These are phyloP conservation scores for Linnaemya tessellans DNA, from an alignment of 2,888 invertebrate genomes.

Conservation along the genomic window DNA sequence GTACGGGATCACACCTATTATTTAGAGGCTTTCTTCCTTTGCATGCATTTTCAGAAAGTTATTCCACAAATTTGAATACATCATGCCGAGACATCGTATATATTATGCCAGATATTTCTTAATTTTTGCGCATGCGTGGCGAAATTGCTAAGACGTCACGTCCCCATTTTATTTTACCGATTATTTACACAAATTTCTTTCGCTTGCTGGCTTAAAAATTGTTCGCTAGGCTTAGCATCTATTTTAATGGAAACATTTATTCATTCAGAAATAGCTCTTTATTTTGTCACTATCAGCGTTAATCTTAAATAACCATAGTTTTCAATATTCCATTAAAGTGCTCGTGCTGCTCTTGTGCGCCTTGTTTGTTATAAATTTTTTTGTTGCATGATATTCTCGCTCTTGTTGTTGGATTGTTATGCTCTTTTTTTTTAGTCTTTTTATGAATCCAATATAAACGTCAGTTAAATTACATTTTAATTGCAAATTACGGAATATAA, in stretches of 20 bases:
- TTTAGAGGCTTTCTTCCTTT: too few species aligned
- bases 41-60: too few species aligned
- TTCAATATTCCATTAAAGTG: slow-evolving; percentile 65
- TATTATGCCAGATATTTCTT: too few species aligned
- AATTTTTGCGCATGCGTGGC: too few species aligned
- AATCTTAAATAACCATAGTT: slow-evolving; percentile 59
- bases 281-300: slow-evolving; percentile 66
- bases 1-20: too few species aligned
- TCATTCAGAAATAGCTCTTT: slow-evolving; percentile 57
- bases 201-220: background rate
- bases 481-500: slow-evolving; percentile 70
- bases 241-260: slow-evolving; percentile 33
- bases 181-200: too few species aligned
- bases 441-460: slow-evolving; percentile 71
- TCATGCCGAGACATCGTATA: too few species aligned
- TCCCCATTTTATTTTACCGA: background rate
- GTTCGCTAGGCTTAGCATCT: slow-evolving; percentile 26
- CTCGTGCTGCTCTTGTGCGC: slow-evolving; percentile 25
- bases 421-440: slow-evolving; percentile 34
- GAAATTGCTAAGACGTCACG: too few species aligned
- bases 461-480: slow-evolving; percentile 72
- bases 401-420: slow-evolving; percentile 22
- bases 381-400: slow-evolving; percentile 11
- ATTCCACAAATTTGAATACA: too few species aligned
- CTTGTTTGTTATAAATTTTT: slow-evolving; percentile 16